Evolutionary conservation across 2,113 vertebrate genomes (phyloP), one percentile per base, ranked within the genome.

Genomic region (Irena cyanogastra): DNA sequence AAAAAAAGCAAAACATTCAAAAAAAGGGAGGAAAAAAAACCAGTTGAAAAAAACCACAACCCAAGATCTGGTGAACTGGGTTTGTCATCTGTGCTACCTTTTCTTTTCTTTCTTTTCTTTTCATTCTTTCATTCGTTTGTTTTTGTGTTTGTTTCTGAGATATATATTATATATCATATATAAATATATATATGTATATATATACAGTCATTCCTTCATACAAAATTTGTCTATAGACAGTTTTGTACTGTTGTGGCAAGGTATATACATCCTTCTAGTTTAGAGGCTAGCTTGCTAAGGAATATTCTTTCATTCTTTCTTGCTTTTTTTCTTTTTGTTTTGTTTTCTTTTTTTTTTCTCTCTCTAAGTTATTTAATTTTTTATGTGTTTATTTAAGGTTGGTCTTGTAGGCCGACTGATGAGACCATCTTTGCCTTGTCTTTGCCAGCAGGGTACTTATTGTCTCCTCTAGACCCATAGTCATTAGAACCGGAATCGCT

Each of bases 191-290:
- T 97, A 97, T 97, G 95, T 98, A 95, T 98, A 97, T 98, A 97
- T 98, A 97, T 97, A 98, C 98, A 98, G 96, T 98, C 95, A 97
- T 97, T 98, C 96, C 97, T 96, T 98, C 92, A 97, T 98, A 98
- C 94, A 98, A 97, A 95, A 94, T 97, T 94, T 97, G 94, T 93
- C 95, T 97, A 93, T 85, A 94, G 97, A 95, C 95, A 96, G 96
- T 96, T 97, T 98, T 96, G 96, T 97, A 97, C 97, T 97, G 93
- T 91, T 97, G 94, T 97, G 97, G 94, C 93, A 94, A 97, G 97
- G 96, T 97, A 97, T 97, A 56, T 98, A 98, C 97, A 98, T 97
- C 97, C 97, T 97, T 96, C 97, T 98, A 96, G 97, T 90, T 94
- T 97, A 97, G 83, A 98, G 95, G 91, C 96, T 97, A 97, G 95